Conservation (phyloP, 2,113 vertebrate genomes). For the Maccullochella peelii region DNA sequence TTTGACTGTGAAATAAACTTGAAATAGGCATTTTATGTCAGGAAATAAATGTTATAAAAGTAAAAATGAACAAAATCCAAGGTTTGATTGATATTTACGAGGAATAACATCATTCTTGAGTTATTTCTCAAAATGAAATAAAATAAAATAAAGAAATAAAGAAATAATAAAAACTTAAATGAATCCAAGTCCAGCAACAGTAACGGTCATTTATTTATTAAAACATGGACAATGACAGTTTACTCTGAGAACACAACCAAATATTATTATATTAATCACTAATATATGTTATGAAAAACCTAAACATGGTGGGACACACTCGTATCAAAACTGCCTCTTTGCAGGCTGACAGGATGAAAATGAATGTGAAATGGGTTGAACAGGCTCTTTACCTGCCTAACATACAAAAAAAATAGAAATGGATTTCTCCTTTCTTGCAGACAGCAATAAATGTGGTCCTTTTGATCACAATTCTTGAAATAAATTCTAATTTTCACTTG, state of each 20-base stretch:
- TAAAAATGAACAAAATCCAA: no score
- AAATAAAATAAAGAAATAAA: neutral
- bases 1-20: neutral
- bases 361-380: neutral
- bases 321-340: conserved; percentile 50
- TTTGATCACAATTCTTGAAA: neutral
- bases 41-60: neutral
- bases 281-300: conserved; percentile 34
- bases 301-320: conserved; percentile 11
- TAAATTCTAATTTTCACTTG: neutral
- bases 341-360: neutral
- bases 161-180: neutral
- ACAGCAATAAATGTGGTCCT: neutral
- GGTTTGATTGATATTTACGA: neutral
- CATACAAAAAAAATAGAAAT: neutral
- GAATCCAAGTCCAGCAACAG: conserved; percentile 1
- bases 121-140: neutral
- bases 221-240: conserved; percentile 56
- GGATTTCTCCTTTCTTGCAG: neutral
- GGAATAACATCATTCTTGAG: no score
- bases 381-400: conserved; percentile 2
- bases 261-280: conserved; percentile 37
- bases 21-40: neutral
- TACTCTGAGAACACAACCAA: conserved; percentile 50
- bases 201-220: conserved; percentile 54